Base-by-base conservation (phyloP, 1,140 invertebrate species). In the Coptotermes formosanus region DNA sequence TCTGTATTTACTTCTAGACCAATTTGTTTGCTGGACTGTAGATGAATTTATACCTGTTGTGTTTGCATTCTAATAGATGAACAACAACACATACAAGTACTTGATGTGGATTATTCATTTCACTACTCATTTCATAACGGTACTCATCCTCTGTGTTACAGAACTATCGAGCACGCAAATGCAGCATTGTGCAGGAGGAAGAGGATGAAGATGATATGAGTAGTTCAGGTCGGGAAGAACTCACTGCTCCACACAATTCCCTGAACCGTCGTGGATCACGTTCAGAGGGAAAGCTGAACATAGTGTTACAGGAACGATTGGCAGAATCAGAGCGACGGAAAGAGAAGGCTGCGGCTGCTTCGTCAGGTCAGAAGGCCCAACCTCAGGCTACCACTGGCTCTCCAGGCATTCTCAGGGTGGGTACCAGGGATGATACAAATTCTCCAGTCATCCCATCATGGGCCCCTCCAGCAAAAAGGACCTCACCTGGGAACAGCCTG, bases 171-270 rank as follows among this genome's bases (percentile, higher is more conserved):
- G 94, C 94, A 55, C 93, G 96, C 82, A 97, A 98, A 89, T 98
- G 96, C 91, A 97, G 96, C 88, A 97, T 97, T 88, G 97, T 97
- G 14, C 95, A 95, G 88, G 96, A 97, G 90, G 96, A 96, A 89
- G 96, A 97, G 88, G 96, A 96, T 88, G 95, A 95, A 88, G 93
- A 93, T 86, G 90, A 93, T 6, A 91, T 93, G 52, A 92, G 92
- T 21, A 93, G 92, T 87, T 92, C 93, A 32, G 87, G 87, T 12
- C 55, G 84, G 86, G 87, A 85, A 87, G 87, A 86, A 88, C 88
- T 87, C 87, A 85, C 82, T 89, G 88, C 82, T 87, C 75, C 75
- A 88, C 89, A 82, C 84, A 88, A 48, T 85, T 88, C 85, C 38
- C 87, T 88, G 82, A 89, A 87, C 86, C 87, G 89, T n/a, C 86